Conservation (phyloP, 2,797 vertebrate genomes). For the Acanthornis magna region DNA sequence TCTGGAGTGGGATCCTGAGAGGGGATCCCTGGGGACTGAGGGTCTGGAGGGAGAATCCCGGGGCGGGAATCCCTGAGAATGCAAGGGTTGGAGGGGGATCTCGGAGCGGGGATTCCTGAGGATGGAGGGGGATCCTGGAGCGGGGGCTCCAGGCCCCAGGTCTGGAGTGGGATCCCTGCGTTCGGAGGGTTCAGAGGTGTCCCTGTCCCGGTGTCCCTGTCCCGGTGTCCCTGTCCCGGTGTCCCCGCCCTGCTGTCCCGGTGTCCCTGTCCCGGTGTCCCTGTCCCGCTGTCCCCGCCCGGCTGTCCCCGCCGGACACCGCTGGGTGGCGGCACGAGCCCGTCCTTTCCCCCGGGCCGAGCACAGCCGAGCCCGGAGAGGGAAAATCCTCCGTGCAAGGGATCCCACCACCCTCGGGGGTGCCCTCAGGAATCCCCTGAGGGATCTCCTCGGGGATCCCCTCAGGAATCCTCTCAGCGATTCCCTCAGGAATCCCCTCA, state of each 20-base stretch:
- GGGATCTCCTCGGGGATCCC: no score
- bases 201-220: no score
- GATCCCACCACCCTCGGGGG: not conserved
- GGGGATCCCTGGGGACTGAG: not conserved
- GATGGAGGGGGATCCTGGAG: not conserved
- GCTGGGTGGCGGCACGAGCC: not conserved
- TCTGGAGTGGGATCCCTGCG: no score
- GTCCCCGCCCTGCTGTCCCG: no score
- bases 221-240: no score
- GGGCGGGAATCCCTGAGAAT: not conserved
- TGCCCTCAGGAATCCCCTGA: no score
- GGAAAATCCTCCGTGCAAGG: accelerated
- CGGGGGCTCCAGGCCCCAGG: no score
- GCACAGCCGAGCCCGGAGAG: not conserved
- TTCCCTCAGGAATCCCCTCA: no score
- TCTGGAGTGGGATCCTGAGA: not conserved
- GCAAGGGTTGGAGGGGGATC: not conserved
- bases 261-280: not conserved
- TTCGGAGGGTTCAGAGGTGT: no score
- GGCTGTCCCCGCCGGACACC: not conserved
- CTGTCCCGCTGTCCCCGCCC: no score
- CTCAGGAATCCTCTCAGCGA: no score
- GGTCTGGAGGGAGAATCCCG: not conserved
- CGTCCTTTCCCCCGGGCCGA: not conserved
- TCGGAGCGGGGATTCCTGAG: not conserved